Evolutionary conservation across 2,113 vertebrate genomes (phyloP).

Genomic region (Oncorhynchus nerka): DNA sequence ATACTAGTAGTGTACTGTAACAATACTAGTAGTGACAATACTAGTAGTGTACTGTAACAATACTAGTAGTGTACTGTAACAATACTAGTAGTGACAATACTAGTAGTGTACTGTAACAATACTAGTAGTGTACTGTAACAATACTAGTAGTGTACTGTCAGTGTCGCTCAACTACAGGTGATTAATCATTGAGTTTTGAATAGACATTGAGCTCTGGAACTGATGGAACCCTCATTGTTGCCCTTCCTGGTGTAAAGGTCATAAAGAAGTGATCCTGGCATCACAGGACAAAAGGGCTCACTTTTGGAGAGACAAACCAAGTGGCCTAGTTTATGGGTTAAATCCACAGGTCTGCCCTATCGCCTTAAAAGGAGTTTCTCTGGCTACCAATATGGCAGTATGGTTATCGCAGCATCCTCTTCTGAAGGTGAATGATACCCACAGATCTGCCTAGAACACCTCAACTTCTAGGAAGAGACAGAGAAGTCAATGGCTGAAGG

Average conservation of each 20-base stretch:
- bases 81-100: no score
- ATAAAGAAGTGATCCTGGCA: not conserved
- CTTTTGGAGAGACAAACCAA: not conserved
- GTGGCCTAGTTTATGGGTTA: constrained; percentile 9
- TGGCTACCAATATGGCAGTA: constrained; percentile 53
- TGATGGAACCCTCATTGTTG: no score
- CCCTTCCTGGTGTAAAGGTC: not conserved
- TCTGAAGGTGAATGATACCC: constrained; percentile 40
- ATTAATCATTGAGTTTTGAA: not conserved
- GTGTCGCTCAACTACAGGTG: not conserved
- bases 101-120: no score
- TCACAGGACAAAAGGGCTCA: no score
- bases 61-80: no score
- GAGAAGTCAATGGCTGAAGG: constrained; percentile 9
- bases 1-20: constrained; percentile 4
- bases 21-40: not conserved
- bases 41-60: not conserved
- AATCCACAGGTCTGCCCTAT: constrained; percentile 10
- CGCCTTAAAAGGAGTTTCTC: constrained; percentile 48
- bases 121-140: no score
- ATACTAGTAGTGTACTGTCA: no score
- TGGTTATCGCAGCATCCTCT: constrained; percentile 41
- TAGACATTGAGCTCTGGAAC: not conserved
- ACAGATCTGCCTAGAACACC: not conserved
- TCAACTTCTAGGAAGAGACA: no score